Conservation (phyloP, 1,140 invertebrate genomes). For the Globodera rostochiensis region DNA sequence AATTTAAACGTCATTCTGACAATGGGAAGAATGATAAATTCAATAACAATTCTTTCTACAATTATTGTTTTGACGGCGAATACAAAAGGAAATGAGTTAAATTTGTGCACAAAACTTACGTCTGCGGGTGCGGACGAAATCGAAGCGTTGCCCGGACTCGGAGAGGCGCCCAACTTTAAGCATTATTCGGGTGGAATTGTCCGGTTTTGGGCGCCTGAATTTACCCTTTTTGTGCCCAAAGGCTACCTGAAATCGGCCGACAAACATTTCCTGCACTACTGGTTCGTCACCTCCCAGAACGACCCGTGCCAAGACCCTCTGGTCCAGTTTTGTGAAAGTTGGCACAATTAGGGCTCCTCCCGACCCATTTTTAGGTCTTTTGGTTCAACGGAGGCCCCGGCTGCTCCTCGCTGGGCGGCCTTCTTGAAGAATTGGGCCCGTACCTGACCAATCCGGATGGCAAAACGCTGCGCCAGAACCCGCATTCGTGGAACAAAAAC, state of each 20-base stretch:
- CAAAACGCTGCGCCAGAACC: slow-evolving; percentile 61
- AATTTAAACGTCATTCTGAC: too few relatives aligned
- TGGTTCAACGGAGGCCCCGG: slow-evolving; percentile 72
- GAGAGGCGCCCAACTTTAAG: slow-evolving; percentile 53
- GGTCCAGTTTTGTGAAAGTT: slow-evolving; percentile 61
- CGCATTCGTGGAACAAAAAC: slow-evolving; percentile 63
- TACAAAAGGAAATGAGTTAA: background rate
- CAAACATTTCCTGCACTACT: slow-evolving; percentile 58
- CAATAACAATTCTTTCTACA: background rate
- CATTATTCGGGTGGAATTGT: slow-evolving; percentile 59
- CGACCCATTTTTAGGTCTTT: slow-evolving; percentile 67
- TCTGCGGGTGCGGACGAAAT: slow-evolving; percentile 29
- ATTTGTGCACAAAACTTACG: background rate
- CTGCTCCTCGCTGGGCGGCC: slow-evolving; percentile 69
- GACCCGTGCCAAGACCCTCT: slow-evolving; percentile 68
- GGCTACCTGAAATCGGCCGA: slow-evolving; percentile 18
- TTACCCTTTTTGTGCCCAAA: background rate
- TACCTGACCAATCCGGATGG: slow-evolving; percentile 66
- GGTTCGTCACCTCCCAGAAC: slow-evolving; percentile 68
- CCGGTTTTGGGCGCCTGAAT: background rate
- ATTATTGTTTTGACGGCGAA: background rate
- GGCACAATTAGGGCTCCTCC: background rate
- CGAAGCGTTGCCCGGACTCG: slow-evolving; percentile 50
- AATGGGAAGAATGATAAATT: background rate
- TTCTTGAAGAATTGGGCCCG: slow-evolving; percentile 70